These are phyloP conservation scores for Rhopilema esculentum DNA, from an alignment of 30 jellyfish, hydroid and myxozoan genomes.

Conservation along the genomic window DNA sequence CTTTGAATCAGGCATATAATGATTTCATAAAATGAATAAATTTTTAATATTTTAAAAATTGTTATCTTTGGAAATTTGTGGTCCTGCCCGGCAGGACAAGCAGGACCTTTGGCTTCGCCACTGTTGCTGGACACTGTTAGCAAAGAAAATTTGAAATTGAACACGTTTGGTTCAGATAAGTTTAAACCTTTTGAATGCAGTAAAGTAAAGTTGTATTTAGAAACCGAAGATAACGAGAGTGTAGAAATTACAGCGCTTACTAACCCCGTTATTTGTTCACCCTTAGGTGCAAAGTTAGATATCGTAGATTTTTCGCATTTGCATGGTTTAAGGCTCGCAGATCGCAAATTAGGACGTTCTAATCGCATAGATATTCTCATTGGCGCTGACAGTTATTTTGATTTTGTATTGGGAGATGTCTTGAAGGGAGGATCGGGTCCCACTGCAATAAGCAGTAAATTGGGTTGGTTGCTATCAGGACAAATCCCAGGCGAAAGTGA, in stretches of 20 bases:
- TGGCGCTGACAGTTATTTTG: constrained; percentile 29
- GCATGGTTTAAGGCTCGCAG: constrained; percentile 20
- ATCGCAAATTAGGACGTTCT: constrained; percentile 3
- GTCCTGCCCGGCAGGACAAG: no score
- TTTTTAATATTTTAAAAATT: no score
- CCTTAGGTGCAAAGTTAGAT: constrained; percentile 2
- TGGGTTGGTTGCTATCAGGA: constrained; percentile 27
- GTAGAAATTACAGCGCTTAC: constrained; percentile 1
- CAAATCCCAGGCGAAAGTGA: not conserved
- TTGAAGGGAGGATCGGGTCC: constrained; percentile 40
- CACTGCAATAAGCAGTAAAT: constrained; percentile 27
- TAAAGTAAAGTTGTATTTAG: constrained; percentile 13
- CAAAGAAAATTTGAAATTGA: constrained; percentile 13
- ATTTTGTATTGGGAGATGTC: constrained; percentile 15
- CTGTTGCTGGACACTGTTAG: constrained; percentile 9
- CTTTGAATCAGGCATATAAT: no score
- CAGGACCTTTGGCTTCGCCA: no score
- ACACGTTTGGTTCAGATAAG: constrained; percentile 17
- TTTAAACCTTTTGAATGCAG: constrained; percentile 3
- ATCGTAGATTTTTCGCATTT: constrained; percentile 1
- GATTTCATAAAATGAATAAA: no score
- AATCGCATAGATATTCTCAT: constrained; percentile 8
- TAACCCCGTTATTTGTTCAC: constrained; percentile 18
- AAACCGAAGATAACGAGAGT: constrained; percentile 8
- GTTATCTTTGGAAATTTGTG: no score